Percentiles rank a stretch among this genome's conserved stretches.
phyloP scores from a whole-genome alignment of 1,140 invertebrate species.

The Panagrolaimus sp. region DNA sequence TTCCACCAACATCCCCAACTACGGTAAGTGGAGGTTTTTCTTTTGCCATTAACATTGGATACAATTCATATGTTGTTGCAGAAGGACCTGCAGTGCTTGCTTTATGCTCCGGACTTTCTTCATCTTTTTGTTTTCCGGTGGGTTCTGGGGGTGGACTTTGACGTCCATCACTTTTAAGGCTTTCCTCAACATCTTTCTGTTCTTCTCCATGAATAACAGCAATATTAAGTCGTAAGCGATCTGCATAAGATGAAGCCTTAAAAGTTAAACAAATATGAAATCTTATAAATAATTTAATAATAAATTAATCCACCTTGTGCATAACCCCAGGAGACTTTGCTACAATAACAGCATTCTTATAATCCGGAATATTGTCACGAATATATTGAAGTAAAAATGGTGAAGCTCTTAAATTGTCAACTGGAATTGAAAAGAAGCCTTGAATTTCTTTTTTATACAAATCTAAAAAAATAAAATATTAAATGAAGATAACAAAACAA shows the following conservation, averaged over 20 bases:
- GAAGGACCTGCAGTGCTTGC: conserved; percentile 13
- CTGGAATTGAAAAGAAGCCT: conserved; percentile 96
- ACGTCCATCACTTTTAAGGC: conserved; percentile 61
- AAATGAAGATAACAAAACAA: too few relatives aligned
- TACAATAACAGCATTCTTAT: conserved; percentile 95
- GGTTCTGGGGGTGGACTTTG: conserved; percentile 63
- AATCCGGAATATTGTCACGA: conserved; percentile 82
- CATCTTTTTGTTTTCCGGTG: not conserved
- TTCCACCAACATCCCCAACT: conserved; percentile 90
- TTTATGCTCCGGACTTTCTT: conserved; percentile 12
- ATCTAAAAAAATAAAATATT: conserved; percentile 69
- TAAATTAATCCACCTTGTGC: conserved; percentile 72
- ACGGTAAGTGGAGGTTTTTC: conserved; percentile 98
- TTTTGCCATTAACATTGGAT: conserved; percentile 84
- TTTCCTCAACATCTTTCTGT: conserved; percentile 64
- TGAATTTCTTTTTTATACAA: conserved; percentile 98
- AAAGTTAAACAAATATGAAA: not conserved
- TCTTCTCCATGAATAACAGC: conserved; percentile 98
- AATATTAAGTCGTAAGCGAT: conserved; percentile 77
- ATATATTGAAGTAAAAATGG: conserved; percentile 96
- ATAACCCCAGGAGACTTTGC: conserved; percentile 93
- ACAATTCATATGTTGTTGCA: conserved; percentile 67
- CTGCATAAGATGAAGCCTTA: conserved; percentile 86
- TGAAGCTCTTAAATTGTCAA: conserved; percentile 94
- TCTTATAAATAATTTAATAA: too few relatives aligned